Evolutionary conservation across 1,140 invertebrate species (phyloP).

Genomic region (Kradibia gibbosae): DNA sequence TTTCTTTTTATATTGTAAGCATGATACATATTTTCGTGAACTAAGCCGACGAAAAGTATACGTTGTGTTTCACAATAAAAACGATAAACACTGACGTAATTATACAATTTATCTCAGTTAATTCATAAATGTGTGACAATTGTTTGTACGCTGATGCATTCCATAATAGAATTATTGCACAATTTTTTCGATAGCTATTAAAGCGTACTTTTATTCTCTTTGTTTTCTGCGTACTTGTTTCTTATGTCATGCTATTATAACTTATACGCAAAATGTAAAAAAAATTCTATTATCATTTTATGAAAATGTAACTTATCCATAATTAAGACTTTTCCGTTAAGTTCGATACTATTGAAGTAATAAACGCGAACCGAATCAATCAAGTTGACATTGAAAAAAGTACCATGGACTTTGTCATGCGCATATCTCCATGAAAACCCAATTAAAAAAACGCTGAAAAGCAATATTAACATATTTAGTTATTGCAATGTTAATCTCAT

Average conservation of each 20-base stretch:
- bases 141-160: slow-evolving; percentile 3
- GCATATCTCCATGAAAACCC: slow-evolving; percentile 13
- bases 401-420: slow-evolving; percentile 26
- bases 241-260: not conserved
- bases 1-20: not conserved
- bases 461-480: slow-evolving; percentile 23
- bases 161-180: not conserved
- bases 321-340: not conserved
- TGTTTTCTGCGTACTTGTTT: not conserved
- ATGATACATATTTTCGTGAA: not conserved
- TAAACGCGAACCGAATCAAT: slow-evolving; percentile 16
- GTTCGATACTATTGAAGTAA: not conserved
- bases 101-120: not conserved
- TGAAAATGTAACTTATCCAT: not conserved
- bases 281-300: not conserved
- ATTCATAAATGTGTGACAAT: not conserved
- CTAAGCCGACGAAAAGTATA: not conserved
- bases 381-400: slow-evolving; percentile 7
- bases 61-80: not conserved
- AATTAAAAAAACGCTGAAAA: slow-evolving; percentile 12
- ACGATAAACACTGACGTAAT: not conserved
- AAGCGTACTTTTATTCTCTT: not conserved
- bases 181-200: not conserved
- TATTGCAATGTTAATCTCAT: slow-evolving; percentile 7
- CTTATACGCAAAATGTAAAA: not conserved